Conservation (phyloP, 1,140 invertebrate genomes). For the Drosophila ambigua region DNA sequence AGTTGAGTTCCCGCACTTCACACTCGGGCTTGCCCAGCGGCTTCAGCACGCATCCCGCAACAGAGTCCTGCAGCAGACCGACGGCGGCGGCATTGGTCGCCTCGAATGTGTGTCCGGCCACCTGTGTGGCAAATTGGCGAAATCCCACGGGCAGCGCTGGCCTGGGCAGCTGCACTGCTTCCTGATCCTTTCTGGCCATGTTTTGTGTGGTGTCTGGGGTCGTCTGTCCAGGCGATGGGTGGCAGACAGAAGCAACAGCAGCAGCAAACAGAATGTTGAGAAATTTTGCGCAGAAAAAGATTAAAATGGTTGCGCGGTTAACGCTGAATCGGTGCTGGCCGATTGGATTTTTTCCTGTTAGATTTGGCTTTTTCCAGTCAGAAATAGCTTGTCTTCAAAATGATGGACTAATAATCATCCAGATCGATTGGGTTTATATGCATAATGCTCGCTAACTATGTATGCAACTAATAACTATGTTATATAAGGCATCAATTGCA, state of each 20-base stretch:
- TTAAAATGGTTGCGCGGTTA: slow-evolving; percentile 24
- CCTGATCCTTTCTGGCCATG: slow-evolving; percentile 64
- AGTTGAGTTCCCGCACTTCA: slow-evolving; percentile 89
- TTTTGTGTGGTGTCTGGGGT: slow-evolving; percentile 8
- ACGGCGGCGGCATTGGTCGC: slow-evolving; percentile 84
- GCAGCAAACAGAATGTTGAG: slow-evolving; percentile 35
- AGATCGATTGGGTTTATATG: too few species aligned
- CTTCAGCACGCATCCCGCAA: slow-evolving; percentile 86
- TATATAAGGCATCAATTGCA: too few species aligned
- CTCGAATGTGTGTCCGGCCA: slow-evolving; percentile 88
- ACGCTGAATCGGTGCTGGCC: slow-evolving; percentile 3
- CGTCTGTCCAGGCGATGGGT: slow-evolving; percentile 5
- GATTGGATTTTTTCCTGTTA: not conserved
- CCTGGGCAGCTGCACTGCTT: slow-evolving; percentile 20
- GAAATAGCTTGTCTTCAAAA: too few species aligned
- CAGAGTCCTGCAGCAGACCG: slow-evolving; percentile 57
- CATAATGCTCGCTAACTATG: not conserved
- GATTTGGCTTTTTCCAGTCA: not conserved
- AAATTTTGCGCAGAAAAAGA: slow-evolving; percentile 19
- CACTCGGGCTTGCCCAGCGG: slow-evolving; percentile 88
- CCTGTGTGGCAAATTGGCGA: slow-evolving; percentile 86
- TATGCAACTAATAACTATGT: not conserved
- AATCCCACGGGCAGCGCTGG: slow-evolving; percentile 68
- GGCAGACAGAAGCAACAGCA: slow-evolving; percentile 14
- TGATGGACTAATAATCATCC: too few species aligned